phyloP scores from a whole-genome alignment of 2,797 vertebrate species.

The Macroramphosus scolopax region DNA sequence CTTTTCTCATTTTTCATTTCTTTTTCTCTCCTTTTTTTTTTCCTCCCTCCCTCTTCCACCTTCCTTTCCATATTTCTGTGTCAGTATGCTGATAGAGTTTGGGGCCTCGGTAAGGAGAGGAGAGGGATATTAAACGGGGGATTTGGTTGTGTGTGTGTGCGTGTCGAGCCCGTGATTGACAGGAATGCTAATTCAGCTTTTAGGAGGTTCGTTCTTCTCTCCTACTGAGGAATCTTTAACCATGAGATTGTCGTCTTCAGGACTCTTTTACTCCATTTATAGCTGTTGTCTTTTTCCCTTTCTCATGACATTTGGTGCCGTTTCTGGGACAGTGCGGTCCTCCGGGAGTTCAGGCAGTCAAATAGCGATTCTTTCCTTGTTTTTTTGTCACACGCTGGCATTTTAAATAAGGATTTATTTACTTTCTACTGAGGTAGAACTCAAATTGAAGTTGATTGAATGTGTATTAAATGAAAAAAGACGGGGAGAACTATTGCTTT shows the following conservation, averaged over 20 bases:
- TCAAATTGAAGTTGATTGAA: conserved; percentile 18
- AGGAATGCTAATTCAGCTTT: conserved; percentile 76
- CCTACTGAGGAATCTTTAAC: conserved; percentile 65
- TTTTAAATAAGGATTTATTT: conserved; percentile 51
- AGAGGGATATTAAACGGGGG: conserved; percentile 67
- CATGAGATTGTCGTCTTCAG: conserved; percentile 55
- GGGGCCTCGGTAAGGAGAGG: conserved; percentile 64
- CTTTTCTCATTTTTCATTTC: conserved; percentile 30
- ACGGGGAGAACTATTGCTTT: too few species aligned
- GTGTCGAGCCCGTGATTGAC: conserved; percentile 61
- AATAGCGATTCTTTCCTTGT: conserved; percentile 19
- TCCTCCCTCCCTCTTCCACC: conserved; percentile 5
- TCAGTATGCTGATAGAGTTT: conserved; percentile 65
- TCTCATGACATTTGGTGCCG: conserved; percentile 71
- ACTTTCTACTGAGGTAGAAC: conserved; percentile 11
- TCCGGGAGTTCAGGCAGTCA: conserved; percentile 45
- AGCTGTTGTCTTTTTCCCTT: conserved; percentile 57
- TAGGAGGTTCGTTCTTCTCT: conserved; percentile 64
- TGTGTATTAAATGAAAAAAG: neutral
- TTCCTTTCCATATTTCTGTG: conserved; percentile 54
- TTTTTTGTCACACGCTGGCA: conserved; percentile 17
- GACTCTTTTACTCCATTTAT: conserved; percentile 67
- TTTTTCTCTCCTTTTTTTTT: neutral
- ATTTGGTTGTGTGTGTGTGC: conserved; percentile 39
- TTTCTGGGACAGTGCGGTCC: conserved; percentile 56